Evolutionary conservation across 1,140 invertebrate genomes (phyloP).

Genomic region (Drosophila erecta): DNA sequence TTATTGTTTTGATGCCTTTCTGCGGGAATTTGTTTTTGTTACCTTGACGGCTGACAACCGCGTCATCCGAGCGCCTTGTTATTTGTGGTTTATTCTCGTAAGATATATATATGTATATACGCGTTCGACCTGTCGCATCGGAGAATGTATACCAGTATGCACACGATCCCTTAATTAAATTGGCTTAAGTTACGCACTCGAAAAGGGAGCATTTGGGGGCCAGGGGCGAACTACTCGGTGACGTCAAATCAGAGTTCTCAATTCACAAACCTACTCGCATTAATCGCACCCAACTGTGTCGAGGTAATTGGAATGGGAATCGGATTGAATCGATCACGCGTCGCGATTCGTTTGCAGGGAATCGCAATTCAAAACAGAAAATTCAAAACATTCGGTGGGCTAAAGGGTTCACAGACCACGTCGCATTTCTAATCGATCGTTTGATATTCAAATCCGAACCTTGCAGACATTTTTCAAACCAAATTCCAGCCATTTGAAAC

Average conservation of each 20-base stretch:
- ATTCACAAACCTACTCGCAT: slow-evolving; percentile 2
- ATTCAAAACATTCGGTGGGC: not conserved
- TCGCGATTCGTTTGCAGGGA: slow-evolving; percentile 3
- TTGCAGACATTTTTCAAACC: not conserved
- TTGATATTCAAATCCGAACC: not conserved
- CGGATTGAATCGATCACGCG: slow-evolving; percentile 12
- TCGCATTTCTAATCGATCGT: slow-evolving; percentile 23
- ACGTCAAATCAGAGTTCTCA: slow-evolving; percentile 27
- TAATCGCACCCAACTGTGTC: slow-evolving; percentile 56
- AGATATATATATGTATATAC: not conserved
- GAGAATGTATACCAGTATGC: slow-evolving; percentile 4
- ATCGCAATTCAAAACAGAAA: slow-evolving; percentile 20
- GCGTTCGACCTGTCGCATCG: not conserved
- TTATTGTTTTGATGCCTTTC: slow-evolving; percentile 53
- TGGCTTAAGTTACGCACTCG: slow-evolving; percentile 21
- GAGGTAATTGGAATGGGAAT: slow-evolving; percentile 39
- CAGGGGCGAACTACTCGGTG: slow-evolving; percentile 14
- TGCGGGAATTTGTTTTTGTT: slow-evolving; percentile 42
- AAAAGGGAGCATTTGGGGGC: slow-evolving; percentile 1
- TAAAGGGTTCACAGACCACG: slow-evolving; percentile 21
- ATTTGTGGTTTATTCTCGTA: slow-evolving; percentile 28
- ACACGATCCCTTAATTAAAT: not conserved
- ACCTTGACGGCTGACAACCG: slow-evolving; percentile 62
- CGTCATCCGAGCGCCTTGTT: slow-evolving; percentile 51
- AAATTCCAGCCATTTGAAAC: too few species aligned